These are phyloP conservation scores for Drosophila takahashii DNA, from an alignment of 1,140 invertebrate genomes.

Conservation along the genomic window DNA sequence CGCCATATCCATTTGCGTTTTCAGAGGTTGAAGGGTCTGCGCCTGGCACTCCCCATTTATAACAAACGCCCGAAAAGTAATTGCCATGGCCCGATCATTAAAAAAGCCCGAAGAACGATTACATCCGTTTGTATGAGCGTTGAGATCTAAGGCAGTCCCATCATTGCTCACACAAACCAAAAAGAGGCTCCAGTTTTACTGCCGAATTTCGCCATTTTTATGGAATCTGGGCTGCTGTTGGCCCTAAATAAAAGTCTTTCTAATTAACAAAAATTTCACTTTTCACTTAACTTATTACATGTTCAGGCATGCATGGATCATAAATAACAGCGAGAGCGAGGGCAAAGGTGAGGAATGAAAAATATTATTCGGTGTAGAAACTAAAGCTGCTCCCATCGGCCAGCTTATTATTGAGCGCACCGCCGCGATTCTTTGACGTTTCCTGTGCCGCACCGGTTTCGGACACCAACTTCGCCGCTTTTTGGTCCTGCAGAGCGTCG, in stretches of 20 bases:
- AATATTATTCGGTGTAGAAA: constrained; percentile 8
- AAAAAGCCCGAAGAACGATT: constrained; percentile 62
- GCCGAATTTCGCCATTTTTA: constrained; percentile 76
- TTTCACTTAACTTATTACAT: constrained; percentile 55
- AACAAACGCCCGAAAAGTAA: constrained; percentile 53
- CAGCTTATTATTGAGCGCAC: constrained; percentile 27
- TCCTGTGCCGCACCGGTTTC: neutral
- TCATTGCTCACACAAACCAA: constrained; percentile 36
- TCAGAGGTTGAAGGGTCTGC: neutral
- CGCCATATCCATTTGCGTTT: neutral
- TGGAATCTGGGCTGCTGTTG: constrained; percentile 21
- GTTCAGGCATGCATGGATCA: constrained; percentile 34
- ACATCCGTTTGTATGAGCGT: constrained; percentile 41
- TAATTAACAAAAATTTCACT: constrained; percentile 79
- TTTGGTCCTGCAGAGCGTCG: constrained; percentile 7
- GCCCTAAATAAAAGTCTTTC: constrained; percentile 59
- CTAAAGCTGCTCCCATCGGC: constrained; percentile 1
- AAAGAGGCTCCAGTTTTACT: constrained; percentile 71
- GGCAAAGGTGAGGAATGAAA: neutral
- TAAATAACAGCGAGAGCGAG: neutral
- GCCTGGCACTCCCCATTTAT: neutral
- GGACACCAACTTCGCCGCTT: neutral
- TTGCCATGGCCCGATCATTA: constrained; percentile 57
- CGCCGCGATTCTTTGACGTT: neutral
- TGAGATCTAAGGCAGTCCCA: constrained; percentile 51